phyloP scores from a whole-genome alignment of 2,888 invertebrate genomes.

The Caenorhabditis parvicauda region DNA sequence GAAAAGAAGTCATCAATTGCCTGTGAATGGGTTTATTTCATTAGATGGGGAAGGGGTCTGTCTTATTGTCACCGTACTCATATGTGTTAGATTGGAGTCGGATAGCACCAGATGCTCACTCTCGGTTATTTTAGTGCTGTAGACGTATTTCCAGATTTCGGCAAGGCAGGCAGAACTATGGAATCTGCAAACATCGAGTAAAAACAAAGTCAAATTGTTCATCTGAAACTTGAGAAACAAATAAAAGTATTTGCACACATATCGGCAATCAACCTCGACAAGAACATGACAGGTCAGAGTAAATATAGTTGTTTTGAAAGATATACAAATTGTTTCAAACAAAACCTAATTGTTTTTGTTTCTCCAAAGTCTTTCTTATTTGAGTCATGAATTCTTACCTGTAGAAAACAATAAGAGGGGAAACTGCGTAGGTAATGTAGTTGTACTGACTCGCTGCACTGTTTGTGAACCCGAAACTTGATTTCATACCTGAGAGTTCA shows the following conservation, averaged over 20 bases:
- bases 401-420: conserved; percentile 58
- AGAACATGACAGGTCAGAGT: no score
- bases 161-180: conserved; percentile 49
- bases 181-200: conserved; percentile 21
- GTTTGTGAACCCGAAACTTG: conserved; percentile 36
- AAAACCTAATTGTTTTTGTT: neutral
- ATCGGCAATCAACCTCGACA: no score
- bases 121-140: conserved; percentile 29
- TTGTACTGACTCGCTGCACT: conserved; percentile 38
- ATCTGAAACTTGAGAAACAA: no score
- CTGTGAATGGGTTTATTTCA: no score
- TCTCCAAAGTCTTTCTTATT: neutral
- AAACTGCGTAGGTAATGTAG: conserved; percentile 54
- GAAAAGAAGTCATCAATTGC: no score
- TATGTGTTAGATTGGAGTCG: conserved; percentile 21
- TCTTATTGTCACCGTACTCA: no score
- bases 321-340: neutral
- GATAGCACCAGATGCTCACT: conserved; percentile 15
- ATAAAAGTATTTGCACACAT: no score
- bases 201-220: neutral
- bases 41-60: no score
- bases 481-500: conserved; percentile 47
- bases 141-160: conserved; percentile 50
- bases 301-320: no score
- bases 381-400: conserved; percentile 22